Base-by-base conservation (phyloP, 2,113 vertebrate species). In the Nipponia nippon region DNA sequence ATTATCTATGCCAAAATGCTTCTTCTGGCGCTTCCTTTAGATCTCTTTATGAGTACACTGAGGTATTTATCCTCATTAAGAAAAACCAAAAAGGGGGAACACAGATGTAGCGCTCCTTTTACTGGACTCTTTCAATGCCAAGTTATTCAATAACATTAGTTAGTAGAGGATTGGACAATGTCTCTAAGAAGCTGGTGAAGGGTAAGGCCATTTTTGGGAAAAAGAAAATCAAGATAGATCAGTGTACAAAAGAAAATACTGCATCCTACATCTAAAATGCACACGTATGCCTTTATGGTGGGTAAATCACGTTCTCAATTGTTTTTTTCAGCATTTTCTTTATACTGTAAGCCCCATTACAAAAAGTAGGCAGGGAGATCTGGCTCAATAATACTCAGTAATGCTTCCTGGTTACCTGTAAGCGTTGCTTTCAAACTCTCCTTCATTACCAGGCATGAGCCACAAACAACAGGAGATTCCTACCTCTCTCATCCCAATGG, bases 341-440 rank as follows among this genome's bases (percentile, higher is more conserved):
- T 25, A n/a, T 38, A 16, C 9, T 61, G 5, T 40, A 46, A 86
- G 67, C 25, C 15, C 32, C 23, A 40, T 38, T 36, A 32, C 27
- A 66, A 80, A 55, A 42, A 50, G 10, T 10, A 44, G 40, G 21
- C 62, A 66, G 21, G 42, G 50, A 56, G 3, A 40, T 30, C 11
- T 66, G 11, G 2, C 17, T 23, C 17, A 42, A 15, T 17, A 47
- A 47, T 17, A n/a, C 0, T 1, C 10, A 5, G 26, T 11, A 62
- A n/a, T 25, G 5, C 13, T 56, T 44, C 69, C 16, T 49, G 17
- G 20, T 71, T 46, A 36, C 9, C 13, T 50, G 20, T 27, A 58
- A 62, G 9, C 19, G 26, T 26, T 77, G 52, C 46, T 62, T 86
- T 86, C 52, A 66, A 82, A 25, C 9, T 56, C 62, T 30, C 7